Conservation (phyloP, 2,888 invertebrate species). For the Phaonia tiefii region DNA sequence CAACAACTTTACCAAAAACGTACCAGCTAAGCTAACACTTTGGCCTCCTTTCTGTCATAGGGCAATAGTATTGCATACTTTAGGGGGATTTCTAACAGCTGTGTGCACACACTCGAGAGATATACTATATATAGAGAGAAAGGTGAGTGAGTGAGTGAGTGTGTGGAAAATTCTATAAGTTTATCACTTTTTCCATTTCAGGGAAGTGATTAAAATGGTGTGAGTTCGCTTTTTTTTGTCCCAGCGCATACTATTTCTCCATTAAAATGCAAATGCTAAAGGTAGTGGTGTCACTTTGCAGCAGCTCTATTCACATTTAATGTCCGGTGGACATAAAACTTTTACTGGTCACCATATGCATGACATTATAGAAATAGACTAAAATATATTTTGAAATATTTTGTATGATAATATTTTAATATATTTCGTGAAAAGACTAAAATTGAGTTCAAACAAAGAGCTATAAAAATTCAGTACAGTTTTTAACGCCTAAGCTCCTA, state of each 20-base stretch:
- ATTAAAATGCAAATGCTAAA: slow-evolving; percentile 38
- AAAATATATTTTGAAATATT: slow-evolving; percentile 29
- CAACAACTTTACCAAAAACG: background rate
- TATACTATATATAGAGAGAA: background rate
- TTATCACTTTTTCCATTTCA: background rate
- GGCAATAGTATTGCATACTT: slow-evolving; percentile 12
- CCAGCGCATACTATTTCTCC: slow-evolving; percentile 22
- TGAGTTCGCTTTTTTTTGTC: slow-evolving; percentile 29
- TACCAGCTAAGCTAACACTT: slow-evolving; percentile 12
- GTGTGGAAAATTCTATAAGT: background rate
- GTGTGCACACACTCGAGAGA: background rate
- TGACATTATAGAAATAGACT: no score
- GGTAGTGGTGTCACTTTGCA: slow-evolving; percentile 23
- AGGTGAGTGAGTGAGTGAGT: background rate
- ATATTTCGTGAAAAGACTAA: background rate
- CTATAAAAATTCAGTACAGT: no score
- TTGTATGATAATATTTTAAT: slow-evolving; percentile 23
- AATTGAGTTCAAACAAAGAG: background rate
- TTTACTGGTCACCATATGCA: background rate
- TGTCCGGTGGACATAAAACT: slow-evolving; percentile 6
- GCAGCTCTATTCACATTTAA: slow-evolving; percentile 7
- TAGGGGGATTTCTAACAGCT: slow-evolving; percentile 37
- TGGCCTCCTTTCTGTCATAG: slow-evolving; percentile 17
- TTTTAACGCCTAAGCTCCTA: background rate
- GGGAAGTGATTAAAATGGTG: slow-evolving; percentile 24